These are phyloP conservation scores for Pachycephus smyrnensis DNA, from an alignment of 2,888 invertebrate genomes.

Conservation along the genomic window DNA sequence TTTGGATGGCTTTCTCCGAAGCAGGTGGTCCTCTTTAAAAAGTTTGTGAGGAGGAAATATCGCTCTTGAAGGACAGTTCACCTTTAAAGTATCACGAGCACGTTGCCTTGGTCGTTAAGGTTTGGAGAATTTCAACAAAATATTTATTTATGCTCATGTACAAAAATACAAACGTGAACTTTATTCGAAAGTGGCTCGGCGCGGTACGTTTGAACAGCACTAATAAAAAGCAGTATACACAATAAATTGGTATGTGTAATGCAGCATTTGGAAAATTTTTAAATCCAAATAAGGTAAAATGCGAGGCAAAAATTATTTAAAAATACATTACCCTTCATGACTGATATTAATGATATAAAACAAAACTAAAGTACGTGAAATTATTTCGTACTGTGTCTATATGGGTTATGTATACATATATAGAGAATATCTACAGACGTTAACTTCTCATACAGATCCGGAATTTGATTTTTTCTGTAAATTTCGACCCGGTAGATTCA, in stretches of 20 bases:
- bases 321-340: background rate
- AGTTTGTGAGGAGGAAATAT: background rate
- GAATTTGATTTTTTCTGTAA: no score
- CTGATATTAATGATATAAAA: background rate
- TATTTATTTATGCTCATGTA: background rate
- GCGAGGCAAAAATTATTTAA: no score
- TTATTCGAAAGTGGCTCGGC: background rate
- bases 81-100: background rate
- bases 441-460: no score
- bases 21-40: background rate
- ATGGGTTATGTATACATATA: background rate
- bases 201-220: background rate
- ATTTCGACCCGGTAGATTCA: no score
- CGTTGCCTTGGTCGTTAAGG: background rate
- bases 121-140: background rate
- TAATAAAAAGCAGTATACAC: background rate
- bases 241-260: no score
- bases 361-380: background rate
- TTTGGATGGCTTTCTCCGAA: background rate
- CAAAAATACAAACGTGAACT: background rate
- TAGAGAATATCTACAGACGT: no score
- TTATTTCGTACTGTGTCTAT: background rate
- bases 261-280: background rate
- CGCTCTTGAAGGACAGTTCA: background rate
- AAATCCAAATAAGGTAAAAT: background rate